A percentile compares a stretch with the other conserved stretches of the same genome.
Evolutionary conservation across 2,113 vertebrate genomes (phyloP).

Genomic region (Gallinago jamesoni): DNA sequence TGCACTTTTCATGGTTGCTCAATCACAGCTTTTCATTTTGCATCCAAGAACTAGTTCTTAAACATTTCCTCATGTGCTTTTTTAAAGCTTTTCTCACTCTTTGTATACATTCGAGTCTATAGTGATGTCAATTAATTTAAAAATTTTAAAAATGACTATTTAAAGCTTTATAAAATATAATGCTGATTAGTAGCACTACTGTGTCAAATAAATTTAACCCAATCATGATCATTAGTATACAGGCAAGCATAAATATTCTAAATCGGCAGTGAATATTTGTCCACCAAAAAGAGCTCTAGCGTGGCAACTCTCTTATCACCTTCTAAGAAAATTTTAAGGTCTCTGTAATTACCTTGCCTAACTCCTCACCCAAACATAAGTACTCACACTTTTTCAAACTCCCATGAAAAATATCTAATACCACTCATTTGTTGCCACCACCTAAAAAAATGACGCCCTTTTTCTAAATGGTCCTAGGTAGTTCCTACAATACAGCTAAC

Average conservation of each 20-base stretch:
- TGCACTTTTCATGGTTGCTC: neutral
- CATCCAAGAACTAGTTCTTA: neutral
- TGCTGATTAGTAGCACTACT: neutral
- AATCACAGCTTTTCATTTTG: neutral
- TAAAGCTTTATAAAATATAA: neutral
- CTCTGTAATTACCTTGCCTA: neutral
- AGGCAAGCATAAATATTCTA: neutral
- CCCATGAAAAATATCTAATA: neutral
- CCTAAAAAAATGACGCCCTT: neutral
- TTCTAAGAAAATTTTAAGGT: neutral
- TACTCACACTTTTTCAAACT: neutral
- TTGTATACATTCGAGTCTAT: neutral
- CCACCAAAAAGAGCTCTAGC: neutral
- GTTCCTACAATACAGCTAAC: neutral
- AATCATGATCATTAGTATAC: neutral
- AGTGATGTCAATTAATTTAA: neutral
- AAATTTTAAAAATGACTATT: neutral
- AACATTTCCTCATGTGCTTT: neutral
- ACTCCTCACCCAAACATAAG: neutral
- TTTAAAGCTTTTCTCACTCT: neutral
- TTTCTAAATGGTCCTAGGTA: neutral
- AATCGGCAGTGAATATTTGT: neutral
- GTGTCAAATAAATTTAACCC: neutral
- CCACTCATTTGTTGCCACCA: neutral
- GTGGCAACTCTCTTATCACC: neutral